phyloP scores from a whole-genome alignment of 2,888 invertebrate genomes.

The Acanthoscelides obtectus region DNA sequence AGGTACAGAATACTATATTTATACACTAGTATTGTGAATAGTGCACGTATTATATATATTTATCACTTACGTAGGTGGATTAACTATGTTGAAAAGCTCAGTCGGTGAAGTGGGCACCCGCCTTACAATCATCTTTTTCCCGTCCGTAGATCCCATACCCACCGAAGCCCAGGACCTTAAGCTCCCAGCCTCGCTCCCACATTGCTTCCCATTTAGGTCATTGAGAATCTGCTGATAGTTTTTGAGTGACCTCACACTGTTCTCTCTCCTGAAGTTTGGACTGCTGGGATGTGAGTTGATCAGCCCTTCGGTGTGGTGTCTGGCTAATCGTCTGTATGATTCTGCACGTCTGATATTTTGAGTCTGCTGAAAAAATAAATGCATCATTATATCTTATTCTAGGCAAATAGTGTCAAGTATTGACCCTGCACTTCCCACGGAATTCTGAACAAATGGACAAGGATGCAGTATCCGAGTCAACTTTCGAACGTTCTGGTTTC shows the following conservation, averaged over 20 bases:
- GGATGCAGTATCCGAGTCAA: too few species aligned
- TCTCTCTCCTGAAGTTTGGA: slow-evolving; percentile 35
- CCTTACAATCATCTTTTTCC: slow-evolving; percentile 77
- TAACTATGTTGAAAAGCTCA: slow-evolving; percentile 80
- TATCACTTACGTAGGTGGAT: slow-evolving; percentile 72
- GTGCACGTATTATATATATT: not conserved
- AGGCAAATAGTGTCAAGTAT: too few species aligned
- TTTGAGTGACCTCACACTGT: slow-evolving; percentile 35
- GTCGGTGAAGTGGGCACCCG: slow-evolving; percentile 81
- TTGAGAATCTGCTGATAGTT: slow-evolving; percentile 27
- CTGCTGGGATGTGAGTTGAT: slow-evolving; percentile 27
- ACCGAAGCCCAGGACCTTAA: slow-evolving; percentile 78
- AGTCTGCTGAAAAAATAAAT: not conserved
- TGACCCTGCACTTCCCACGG: too few species aligned
- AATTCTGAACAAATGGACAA: too few species aligned
- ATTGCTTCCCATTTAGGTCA: slow-evolving; percentile 18
- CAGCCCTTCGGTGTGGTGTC: not conserved
- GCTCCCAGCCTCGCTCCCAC: slow-evolving; percentile 56
- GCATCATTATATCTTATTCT: too few species aligned
- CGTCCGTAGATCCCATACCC: slow-evolving; percentile 86
- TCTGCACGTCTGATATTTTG: not conserved
- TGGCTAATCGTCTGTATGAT: not conserved
- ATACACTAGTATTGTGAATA: too few species aligned
- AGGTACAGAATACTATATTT: too few species aligned
- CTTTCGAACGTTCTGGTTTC: too few species aligned